These are phyloP conservation scores for Eupeodes latifasciatus DNA, from an alignment of 2,888 invertebrate genomes.

Conservation along the genomic window DNA sequence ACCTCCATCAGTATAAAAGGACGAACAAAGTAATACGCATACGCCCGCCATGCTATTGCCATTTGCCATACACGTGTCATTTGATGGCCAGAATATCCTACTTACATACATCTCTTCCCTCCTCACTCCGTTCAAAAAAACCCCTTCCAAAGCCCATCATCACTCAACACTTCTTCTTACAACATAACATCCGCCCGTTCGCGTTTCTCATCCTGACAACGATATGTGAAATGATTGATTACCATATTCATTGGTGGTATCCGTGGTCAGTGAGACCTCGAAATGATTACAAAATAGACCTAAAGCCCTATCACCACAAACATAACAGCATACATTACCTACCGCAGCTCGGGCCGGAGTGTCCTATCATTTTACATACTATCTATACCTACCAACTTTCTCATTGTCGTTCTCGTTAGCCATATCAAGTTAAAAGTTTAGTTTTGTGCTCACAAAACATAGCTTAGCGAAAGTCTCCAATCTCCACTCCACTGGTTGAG, in stretches of 20 bases:
- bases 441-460: too few relatives aligned
- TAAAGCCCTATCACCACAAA: conserved; percentile 25
- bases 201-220: conserved; percentile 16
- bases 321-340: conserved; percentile 47
- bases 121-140: conserved; percentile 2
- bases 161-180: conserved; percentile 27
- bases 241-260: conserved; percentile 64
- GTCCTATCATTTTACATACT: conserved; percentile 2
- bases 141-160: conserved; percentile 39
- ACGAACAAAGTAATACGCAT: conserved; percentile 9
- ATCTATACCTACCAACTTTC: neutral
- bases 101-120: conserved; percentile 10
- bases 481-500: too few relatives aligned
- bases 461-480: conserved; percentile 14
- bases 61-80: conserved; percentile 30
- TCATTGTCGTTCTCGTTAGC: too few relatives aligned
- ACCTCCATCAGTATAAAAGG: neutral
- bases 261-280: conserved; percentile 65
- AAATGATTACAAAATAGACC: conserved; percentile 42
- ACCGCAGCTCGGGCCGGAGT: conserved; percentile 55
- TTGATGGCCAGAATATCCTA: conserved; percentile 13
- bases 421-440: too few relatives aligned
- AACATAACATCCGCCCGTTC: conserved; percentile 40
- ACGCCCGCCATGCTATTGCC: neutral
- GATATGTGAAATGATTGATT: conserved; percentile 67